A percentile compares a stretch with the other conserved stretches of the same genome.
Evolutionary conservation across 2,888 invertebrate species (phyloP).

Genomic region (Myopa testacea): DNA sequence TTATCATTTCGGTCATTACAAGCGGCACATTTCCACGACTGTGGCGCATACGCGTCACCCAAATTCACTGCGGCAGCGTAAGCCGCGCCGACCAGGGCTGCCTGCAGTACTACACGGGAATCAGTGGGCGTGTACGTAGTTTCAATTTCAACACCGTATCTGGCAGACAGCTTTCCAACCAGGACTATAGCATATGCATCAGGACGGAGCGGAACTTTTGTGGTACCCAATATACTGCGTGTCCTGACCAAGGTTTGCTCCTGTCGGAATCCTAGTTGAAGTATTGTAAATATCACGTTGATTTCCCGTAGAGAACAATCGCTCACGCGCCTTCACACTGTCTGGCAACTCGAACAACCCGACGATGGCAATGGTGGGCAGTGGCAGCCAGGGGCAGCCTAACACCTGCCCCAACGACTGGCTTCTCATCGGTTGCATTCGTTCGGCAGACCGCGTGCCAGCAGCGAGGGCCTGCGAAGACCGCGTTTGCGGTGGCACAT

Average conservation of each 20-base stretch:
- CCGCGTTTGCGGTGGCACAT: slow-evolving; percentile 84
- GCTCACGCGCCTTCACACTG: slow-evolving; percentile 80
- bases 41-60: slow-evolving; percentile 85
- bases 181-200: slow-evolving; percentile 89
- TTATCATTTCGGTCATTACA: slow-evolving; percentile 84
- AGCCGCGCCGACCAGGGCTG: slow-evolving; percentile 71
- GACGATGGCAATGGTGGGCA: slow-evolving; percentile 78
- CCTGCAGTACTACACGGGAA: slow-evolving; percentile 71
- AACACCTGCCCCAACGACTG: slow-evolving; percentile 83
- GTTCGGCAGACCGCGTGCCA: slow-evolving; percentile 67
- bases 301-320: slow-evolving; percentile 73
- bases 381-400: slow-evolving; percentile 74
- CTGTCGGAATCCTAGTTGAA: not conserved
- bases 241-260: slow-evolving; percentile 74
- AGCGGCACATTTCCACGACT: slow-evolving; percentile 80
- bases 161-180: slow-evolving; percentile 86
- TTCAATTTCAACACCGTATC: slow-evolving; percentile 84
- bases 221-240: slow-evolving; percentile 84
- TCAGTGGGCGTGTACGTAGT: slow-evolving; percentile 83
- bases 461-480: slow-evolving; percentile 79
- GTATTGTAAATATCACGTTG: not conserved
- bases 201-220: slow-evolving; percentile 88
- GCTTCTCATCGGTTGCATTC: slow-evolving; percentile 82
- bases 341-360: slow-evolving; percentile 81
- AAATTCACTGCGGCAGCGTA: slow-evolving; percentile 82